Base-by-base conservation (phyloP, 2,797 vertebrate species). In the Paguma larvata region DNA sequence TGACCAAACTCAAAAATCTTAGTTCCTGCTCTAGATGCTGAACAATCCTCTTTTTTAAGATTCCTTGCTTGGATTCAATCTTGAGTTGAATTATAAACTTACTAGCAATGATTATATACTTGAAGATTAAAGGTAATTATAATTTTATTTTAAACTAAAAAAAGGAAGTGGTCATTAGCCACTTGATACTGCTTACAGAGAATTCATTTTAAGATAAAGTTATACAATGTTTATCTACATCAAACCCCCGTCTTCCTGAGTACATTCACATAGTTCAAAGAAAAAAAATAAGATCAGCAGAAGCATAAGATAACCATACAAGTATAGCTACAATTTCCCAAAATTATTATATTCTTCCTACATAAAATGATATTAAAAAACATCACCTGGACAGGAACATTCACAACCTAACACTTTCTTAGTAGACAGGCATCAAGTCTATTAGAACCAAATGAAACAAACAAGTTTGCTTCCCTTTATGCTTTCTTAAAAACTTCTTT, bases 331-430 rank as follows among this genome's bases (percentile, higher is more conserved):
- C 6, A 1, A 87, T 51, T 89, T 91, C 38, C 38, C 23, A 51
- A 91, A 89, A 83, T 65, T 73, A 96, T 82, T 83, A 30, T 30
- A 34, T 30, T 82, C 90, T 82, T 92, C 27, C 44, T 72, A 91
- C 23, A 13, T 72, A 80, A 70, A 93, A 77, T 85, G 34, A 15
- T 83, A 86, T 93, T 92, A 82, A 95, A 85, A 94, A 65, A 1
- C 7, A 87, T 14, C 80, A 70, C 72, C 83, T 96, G 34, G 41
- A 86, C 30, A 85, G 89, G 65, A 38, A 44, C 51, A 93, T 88
- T 91, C 32, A 72, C 12, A 84, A 77, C 0, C 2, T 41, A 91
- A 25, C 75, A 80, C 67, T 88, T 95, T 73, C 44, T 73, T 89
- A 87, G 38, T 11, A 68, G 32, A 83, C 51, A 85, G 67, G 7